Evolutionary conservation across 2,797 vertebrate genomes (phyloP).

Genomic region (Remorina albescens): DNA sequence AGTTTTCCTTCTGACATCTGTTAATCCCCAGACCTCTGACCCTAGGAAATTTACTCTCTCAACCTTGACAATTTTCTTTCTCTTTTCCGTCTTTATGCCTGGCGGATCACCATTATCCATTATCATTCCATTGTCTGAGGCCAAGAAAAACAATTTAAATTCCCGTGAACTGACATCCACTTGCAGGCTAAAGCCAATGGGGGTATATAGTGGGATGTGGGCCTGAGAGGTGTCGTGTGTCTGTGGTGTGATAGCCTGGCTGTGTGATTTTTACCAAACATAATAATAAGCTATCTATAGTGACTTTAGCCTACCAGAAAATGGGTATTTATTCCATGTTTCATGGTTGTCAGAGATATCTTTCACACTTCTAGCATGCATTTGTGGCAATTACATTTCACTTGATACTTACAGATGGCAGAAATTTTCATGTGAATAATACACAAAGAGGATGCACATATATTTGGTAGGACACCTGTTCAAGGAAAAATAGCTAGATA

Average conservation of each 20-base stretch:
- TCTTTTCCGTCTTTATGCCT: conserved; percentile 69
- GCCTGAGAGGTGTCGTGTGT: conserved; percentile 35
- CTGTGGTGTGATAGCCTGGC: conserved; percentile 20
- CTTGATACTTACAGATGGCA: conserved; percentile 38
- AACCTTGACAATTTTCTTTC: conserved; percentile 80
- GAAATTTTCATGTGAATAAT: conserved; percentile 39
- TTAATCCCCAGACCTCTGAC: conserved; percentile 88
- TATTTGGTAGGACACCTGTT: conserved; percentile 20
- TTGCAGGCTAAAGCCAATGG: conserved; percentile 68
- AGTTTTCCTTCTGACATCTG: conserved; percentile 81
- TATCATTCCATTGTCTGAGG: conserved; percentile 80
- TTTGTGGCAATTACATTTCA: conserved; percentile 51
- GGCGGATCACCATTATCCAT: conserved; percentile 80
- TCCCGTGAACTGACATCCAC: conserved; percentile 74
- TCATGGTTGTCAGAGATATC: conserved; percentile 60
- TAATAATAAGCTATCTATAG: conserved; percentile 35
- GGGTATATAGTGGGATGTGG: conserved; percentile 31
- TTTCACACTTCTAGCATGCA: conserved; percentile 54
- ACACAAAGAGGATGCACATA: conserved; percentile 7
- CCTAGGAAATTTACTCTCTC: conserved; percentile 86
- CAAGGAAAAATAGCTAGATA: conserved; percentile 4
- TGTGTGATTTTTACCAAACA: conserved; percentile 39
- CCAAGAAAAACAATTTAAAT: conserved; percentile 82
- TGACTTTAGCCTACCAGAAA: conserved; percentile 37
- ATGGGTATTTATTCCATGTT: conserved; percentile 53